phyloP scores from a whole-genome alignment of 2,888 invertebrate genomes.

The Panzeria rudis region DNA sequence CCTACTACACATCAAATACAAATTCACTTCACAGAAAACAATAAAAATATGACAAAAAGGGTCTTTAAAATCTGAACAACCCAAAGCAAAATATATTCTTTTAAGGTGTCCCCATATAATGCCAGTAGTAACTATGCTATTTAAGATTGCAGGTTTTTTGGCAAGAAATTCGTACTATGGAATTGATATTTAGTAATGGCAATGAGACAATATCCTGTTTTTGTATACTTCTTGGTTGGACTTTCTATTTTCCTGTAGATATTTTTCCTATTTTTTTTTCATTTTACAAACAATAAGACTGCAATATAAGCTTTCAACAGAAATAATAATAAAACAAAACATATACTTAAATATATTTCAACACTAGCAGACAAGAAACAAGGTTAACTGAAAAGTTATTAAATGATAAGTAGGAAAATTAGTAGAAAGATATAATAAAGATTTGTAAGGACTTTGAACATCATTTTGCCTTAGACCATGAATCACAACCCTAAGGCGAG shows the following conservation, averaged over 20 bases:
- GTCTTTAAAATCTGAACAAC: neutral
- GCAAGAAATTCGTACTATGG: neutral
- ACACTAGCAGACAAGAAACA: neutral
- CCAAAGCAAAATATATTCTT: neutral
- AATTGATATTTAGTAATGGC: constrained; percentile 41
- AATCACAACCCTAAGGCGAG: too few relatives aligned
- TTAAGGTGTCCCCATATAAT: neutral
- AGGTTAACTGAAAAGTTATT: constrained; percentile 2
- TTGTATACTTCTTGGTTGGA: constrained; percentile 13
- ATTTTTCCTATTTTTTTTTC: constrained; percentile 32
- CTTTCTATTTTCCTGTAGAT: constrained; percentile 14
- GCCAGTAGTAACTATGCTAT: neutral
- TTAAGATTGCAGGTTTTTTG: neutral
- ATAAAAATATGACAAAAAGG: constrained; percentile 2
- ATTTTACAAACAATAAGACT: constrained; percentile 54
- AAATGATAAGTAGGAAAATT: neutral
- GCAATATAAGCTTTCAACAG: constrained; percentile 47
- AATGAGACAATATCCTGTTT: constrained; percentile 68
- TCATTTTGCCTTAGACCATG: too few relatives aligned
- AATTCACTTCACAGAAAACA: constrained; percentile 1
- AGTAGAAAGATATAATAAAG: neutral
- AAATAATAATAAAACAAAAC: constrained; percentile 41
- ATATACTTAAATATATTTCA: constrained; percentile 15
- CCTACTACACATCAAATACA: neutral
- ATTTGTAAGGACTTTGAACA: too few relatives aligned